Evolutionary conservation across 2,888 invertebrate species (phyloP).

Genomic region (Salticus scenicus): DNA sequence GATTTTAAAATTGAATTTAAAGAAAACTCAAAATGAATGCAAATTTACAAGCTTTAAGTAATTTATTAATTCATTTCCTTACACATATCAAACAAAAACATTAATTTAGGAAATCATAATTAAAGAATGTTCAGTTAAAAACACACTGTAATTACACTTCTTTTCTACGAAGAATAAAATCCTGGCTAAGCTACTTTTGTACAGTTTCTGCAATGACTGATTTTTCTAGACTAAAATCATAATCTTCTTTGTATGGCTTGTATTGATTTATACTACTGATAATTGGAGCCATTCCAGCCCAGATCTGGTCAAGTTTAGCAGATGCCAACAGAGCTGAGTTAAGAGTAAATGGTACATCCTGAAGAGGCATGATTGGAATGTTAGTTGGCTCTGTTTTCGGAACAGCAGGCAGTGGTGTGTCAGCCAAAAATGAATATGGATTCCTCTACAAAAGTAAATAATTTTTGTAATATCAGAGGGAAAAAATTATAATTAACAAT

Average conservation of each 20-base stretch:
- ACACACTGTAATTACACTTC: too few species aligned
- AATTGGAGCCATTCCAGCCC: conserved; percentile 45
- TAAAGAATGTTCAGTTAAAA: too few species aligned
- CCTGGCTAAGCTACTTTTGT: conserved; percentile 27
- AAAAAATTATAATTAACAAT: too few species aligned
- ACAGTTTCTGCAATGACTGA: conserved; percentile 63
- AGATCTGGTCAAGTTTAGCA: conserved; percentile 57
- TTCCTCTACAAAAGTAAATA: conserved; percentile 27
- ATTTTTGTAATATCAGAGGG: not conserved
- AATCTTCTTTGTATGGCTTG: conserved; percentile 44
- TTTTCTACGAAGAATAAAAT: not conserved
- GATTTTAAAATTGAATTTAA: too few species aligned
- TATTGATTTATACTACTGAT: conserved; percentile 37
- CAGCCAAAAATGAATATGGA: conserved; percentile 32
- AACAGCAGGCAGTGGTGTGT: conserved; percentile 8
- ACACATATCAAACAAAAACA: too few species aligned
- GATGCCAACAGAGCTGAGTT: conserved; percentile 49
- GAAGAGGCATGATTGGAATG: conserved; percentile 51
- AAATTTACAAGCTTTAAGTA: too few species aligned
- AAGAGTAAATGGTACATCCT: conserved; percentile 51
- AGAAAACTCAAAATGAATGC: too few species aligned
- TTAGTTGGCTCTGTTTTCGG: conserved; percentile 32
- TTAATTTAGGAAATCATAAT: too few species aligned
- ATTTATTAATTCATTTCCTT: too few species aligned
- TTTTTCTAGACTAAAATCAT: conserved; percentile 59